These are phyloP conservation scores for Porites evermanni DNA, from an alignment of 92 coral and sea anemone genomes.

Conservation along the genomic window DNA sequence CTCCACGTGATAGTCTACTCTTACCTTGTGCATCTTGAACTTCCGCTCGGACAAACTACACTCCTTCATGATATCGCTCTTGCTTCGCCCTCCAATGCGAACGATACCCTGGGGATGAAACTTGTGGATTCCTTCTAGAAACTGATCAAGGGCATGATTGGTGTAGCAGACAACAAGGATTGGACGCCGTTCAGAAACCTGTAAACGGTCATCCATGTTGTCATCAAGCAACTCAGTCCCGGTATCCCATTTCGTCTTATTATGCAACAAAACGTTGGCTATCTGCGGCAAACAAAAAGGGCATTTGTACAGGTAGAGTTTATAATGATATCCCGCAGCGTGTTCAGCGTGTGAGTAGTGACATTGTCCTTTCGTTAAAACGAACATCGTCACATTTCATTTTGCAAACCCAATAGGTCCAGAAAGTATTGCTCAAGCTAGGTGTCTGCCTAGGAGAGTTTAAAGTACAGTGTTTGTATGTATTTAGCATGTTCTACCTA, in stretches of 20 bases:
- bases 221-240: slow-evolving; percentile 40
- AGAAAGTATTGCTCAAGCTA: no score
- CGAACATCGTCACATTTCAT: no score
- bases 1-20: neutral
- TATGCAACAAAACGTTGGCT: slow-evolving; percentile 84
- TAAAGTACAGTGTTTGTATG: no score
- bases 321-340: no score
- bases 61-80: slow-evolving; percentile 71
- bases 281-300: slow-evolving; percentile 52
- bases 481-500: no score
- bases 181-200: slow-evolving; percentile 40
- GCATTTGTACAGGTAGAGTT: no score
- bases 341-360: no score
- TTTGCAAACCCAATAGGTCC: no score
- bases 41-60: slow-evolving; percentile 74
- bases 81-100: slow-evolving; percentile 93
- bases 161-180: slow-evolving; percentile 94
- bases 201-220: neutral
- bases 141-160: slow-evolving; percentile 96
- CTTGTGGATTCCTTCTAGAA: slow-evolving; percentile 87
- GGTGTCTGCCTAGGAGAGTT: no score
- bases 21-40: slow-evolving; percentile 61
- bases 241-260: slow-evolving; percentile 75
- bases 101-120: slow-evolving; percentile 86
- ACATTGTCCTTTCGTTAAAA: no score